Base-by-base conservation (phyloP, 35 echinoderm and acorn worm genomes). In the Acanthaster planci region DNA sequence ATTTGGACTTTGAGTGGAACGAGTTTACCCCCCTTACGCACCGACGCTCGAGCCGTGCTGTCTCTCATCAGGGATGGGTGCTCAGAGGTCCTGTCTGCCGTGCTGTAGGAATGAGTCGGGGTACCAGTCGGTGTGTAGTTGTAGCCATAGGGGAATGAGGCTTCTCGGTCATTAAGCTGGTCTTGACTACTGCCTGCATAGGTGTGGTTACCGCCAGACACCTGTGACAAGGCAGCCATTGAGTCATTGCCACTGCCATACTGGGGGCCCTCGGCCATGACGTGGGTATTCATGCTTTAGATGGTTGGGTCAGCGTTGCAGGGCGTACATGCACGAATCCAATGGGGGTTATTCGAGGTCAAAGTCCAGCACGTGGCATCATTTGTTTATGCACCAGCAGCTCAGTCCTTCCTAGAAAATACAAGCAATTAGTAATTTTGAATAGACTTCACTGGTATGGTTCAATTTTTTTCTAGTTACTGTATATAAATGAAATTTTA, bases 61-160 rank as follows among this genome's bases (percentile, higher is more conserved):
- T 92, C 90, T 51, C 90, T 85, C 39, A 83, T 83, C 6, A 87
- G 77, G 14, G 92, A 86, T 2, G 53, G 79, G 31, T 86, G 83
- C 38, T 92, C 94, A 1, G 94, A 92, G 40, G 22, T 81, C 40
- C 40, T 31, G 18, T 88, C 76, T n/a, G 94, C 90, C 36, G 94
- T 97, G 87, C 94, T 97, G 82, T 97, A 97, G 35, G 94, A 97
- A 58, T 97, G 94, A 36, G 94, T 97, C 0, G 94, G 94, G 50
- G 94, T 97, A 27, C 84, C 84, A 10, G 86, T 87, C 6, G 94
- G 94, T 12, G 90, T 92, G 51, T 91, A 91, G 35, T 84, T 89
- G 76, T 93, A 93, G 15, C 84, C 84, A 36, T 86, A 86, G 14
- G 84, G 78, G 37, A 77, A 77, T 38, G 87, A 89, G 3, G 87